Evolutionary conservation across 2,113 vertebrate genomes (phyloP).

Genomic region (Dasypus novemcinctus): DNA sequence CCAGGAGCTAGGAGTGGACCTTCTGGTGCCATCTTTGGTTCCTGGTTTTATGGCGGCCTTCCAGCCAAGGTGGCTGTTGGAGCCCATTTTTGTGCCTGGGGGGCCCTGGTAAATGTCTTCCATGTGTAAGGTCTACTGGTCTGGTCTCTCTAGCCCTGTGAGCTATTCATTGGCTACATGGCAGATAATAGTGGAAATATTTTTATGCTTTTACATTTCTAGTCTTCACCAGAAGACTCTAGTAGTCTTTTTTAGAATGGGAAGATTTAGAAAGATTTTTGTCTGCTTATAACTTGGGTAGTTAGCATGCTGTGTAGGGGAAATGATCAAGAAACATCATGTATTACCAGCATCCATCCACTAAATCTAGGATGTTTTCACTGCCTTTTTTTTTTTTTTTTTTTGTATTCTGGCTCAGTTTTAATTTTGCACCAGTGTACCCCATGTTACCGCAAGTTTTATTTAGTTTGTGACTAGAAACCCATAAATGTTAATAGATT

Average conservation of each 20-base stretch:
- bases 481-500: conserved; percentile 84
- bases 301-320: conserved; percentile 72
- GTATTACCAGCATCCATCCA: conserved; percentile 71
- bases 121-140: conserved; percentile 33
- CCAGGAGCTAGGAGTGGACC: no score
- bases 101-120: not conserved
- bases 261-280: conserved; percentile 61
- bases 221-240: conserved; percentile 58
- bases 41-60: not conserved
- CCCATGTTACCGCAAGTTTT: conserved; percentile 80
- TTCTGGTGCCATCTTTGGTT: not conserved
- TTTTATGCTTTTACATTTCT: conserved; percentile 71
- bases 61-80: not conserved
- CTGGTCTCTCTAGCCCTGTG: conserved; percentile 61
- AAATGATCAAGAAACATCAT: conserved; percentile 65
- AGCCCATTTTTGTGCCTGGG: not conserved
- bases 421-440: conserved; percentile 78
- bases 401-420: conserved; percentile 59
- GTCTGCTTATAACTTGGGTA: conserved; percentile 64
- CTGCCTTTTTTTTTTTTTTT: conserved; percentile 8
- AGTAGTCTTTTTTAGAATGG: conserved; percentile 67
- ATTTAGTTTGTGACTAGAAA: conserved; percentile 84
- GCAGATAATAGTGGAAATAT: conserved; percentile 52
- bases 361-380: conserved; percentile 70
- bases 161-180: conserved; percentile 48